phyloP scores from a whole-genome alignment of 2,113 vertebrate genomes.

The Tragelaphus strepsiceros region DNA sequence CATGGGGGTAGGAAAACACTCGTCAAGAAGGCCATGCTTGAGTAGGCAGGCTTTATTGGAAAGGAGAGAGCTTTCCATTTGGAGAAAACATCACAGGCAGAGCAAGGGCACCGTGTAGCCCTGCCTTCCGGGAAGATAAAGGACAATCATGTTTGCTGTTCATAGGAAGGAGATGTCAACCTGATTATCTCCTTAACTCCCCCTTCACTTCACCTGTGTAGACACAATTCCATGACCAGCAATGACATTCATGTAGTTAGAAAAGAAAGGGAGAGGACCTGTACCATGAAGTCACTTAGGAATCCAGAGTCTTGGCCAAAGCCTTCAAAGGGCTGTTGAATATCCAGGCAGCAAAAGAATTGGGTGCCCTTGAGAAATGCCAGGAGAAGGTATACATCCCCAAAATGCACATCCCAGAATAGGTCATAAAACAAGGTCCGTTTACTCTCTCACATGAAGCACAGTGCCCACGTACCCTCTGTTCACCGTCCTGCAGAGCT shows the following conservation, averaged over 20 bases:
- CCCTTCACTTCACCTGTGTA: background rate
- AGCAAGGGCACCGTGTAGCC: background rate
- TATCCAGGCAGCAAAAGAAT: constrained; percentile 72
- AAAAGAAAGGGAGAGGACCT: background rate
- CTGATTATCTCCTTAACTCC: background rate
- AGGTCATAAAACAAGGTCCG: constrained; percentile 7
- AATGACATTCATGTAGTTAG: background rate
- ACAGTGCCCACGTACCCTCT: background rate
- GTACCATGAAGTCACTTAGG: constrained; percentile 53
- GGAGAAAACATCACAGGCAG: background rate
- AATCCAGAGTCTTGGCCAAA: constrained; percentile 63
- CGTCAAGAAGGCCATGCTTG: background rate
- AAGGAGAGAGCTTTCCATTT: background rate
- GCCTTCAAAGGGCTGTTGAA: constrained; percentile 74
- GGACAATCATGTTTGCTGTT: background rate
- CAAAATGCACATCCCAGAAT: background rate
- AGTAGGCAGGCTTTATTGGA: background rate
- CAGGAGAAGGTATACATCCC: background rate
- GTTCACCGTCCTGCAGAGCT: constrained; percentile 46
- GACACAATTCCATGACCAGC: background rate
- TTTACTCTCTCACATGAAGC: constrained; percentile 43
- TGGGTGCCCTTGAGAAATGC: constrained; percentile 62
- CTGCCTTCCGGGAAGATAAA: background rate
- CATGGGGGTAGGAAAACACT: background rate
- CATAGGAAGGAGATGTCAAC: background rate